Evolutionary conservation across 2,113 vertebrate genomes (phyloP).

Genomic region (Sorex fumeus): DNA sequence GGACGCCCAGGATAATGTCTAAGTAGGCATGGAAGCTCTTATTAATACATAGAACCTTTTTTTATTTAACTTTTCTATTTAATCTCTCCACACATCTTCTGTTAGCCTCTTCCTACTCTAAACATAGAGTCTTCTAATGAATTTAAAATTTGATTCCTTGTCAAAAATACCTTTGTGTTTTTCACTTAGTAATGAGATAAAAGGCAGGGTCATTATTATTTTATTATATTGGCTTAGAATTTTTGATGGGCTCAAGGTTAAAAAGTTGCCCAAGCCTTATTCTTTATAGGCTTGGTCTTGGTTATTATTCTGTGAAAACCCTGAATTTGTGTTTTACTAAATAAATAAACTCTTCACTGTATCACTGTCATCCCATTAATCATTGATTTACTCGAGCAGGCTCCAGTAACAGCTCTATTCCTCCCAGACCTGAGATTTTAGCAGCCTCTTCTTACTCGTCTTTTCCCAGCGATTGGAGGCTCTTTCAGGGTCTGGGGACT

Average conservation of each 20-base stretch:
- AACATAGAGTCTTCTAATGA: not conserved
- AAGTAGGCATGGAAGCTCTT: not conserved
- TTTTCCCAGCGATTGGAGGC: no score
- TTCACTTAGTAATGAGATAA: not conserved
- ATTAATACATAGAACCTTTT: not conserved
- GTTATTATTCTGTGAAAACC: not conserved
- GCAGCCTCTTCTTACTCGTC: no score
- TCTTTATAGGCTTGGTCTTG: slow-evolving; percentile 38
- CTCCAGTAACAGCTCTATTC: no score
- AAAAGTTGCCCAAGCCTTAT: not conserved
- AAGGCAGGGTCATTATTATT: not conserved
- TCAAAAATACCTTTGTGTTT: slow-evolving; percentile 1
- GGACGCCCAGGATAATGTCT: not conserved
- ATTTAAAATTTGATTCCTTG: not conserved
- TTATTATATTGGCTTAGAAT: not conserved
- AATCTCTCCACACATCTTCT: not conserved
- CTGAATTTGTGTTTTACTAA: not conserved
- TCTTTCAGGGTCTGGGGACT: no score
- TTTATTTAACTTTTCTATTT: not conserved
- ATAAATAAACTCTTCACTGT: not conserved
- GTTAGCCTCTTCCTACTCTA: not conserved
- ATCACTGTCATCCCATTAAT: no score
- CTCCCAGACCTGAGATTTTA: no score
- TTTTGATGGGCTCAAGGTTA: not conserved
- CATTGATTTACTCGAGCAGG: no score